Conservation (phyloP, 2,797 vertebrate genomes). For the Pogonophryne albipinna region DNA sequence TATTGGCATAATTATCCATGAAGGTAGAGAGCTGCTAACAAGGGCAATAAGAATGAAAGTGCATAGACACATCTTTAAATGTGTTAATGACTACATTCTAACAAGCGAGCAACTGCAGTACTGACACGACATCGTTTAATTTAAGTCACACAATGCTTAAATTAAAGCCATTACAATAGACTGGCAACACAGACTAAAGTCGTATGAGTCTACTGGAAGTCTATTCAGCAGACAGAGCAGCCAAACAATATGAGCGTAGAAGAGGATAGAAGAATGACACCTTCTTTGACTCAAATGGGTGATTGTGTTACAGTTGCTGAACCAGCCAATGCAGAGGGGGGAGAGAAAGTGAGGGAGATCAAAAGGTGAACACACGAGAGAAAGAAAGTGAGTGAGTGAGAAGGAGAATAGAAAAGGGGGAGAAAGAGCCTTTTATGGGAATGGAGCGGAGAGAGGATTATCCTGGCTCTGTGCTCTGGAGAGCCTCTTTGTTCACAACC, state of each 20-base stretch:
- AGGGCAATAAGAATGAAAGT: not conserved
- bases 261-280: slow-evolving; percentile 16
- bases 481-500: slow-evolving; percentile 82
- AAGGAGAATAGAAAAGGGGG: slow-evolving; percentile 39
- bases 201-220: slow-evolving; percentile 7
- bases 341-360: slow-evolving; percentile 24
- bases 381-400: slow-evolving; percentile 52
- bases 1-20: not conserved
- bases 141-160: slow-evolving; percentile 5
- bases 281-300: slow-evolving; percentile 39
- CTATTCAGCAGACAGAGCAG: slow-evolving; percentile 1
- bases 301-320: slow-evolving; percentile 50
- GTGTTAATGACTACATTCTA: not conserved
- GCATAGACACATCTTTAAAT: not conserved
- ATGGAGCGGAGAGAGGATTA: slow-evolving; percentile 78
- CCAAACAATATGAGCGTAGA: slow-evolving; percentile 7
- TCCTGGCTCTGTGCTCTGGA: slow-evolving; percentile 76
- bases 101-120: not conserved
- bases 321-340: slow-evolving; percentile 16
- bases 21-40: not conserved
- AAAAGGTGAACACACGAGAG: slow-evolving; percentile 53
- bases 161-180: slow-evolving; percentile 15
- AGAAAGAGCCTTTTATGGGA: slow-evolving; percentile 79
- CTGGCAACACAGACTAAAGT: not conserved
- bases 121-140: not conserved